Percentiles rank a stretch among this genome's conserved stretches.
Conservation (phyloP, 2,113 vertebrate genomes). For the Physeter macrocephalus region DNA sequence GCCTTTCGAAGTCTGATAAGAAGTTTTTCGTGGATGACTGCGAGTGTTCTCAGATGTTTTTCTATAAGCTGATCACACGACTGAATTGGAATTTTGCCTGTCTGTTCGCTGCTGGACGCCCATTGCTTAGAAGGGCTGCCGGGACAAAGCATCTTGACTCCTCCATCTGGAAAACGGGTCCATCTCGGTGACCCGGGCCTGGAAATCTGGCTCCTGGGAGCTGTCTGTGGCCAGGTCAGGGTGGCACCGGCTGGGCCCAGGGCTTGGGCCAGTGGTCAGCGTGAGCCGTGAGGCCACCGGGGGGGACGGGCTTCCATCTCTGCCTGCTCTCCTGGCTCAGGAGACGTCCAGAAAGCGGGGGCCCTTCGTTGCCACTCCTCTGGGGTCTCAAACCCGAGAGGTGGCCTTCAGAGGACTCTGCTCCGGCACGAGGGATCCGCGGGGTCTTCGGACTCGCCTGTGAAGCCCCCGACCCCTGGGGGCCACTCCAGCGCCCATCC, state of each 20-base stretch:
- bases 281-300: background rate
- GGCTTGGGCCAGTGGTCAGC: background rate
- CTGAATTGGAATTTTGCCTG: background rate
- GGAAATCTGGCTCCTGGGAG: background rate
- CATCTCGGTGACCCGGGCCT: background rate
- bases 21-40: background rate
- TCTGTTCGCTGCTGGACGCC: background rate
- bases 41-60: background rate
- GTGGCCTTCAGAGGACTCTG: background rate
- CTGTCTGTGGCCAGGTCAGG: background rate
- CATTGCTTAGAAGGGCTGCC: accelerated
- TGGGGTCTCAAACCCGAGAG: background rate
- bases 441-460: too few species aligned
- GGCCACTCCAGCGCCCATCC: too few species aligned
- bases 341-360: background rate
- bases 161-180: background rate
- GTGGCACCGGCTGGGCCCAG: background rate
- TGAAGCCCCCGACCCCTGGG: background rate
- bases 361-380: background rate
- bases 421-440: background rate
- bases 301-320: background rate
- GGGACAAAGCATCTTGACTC: background rate
- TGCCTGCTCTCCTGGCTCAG: too few species aligned
- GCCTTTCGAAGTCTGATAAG: conserved; percentile 5
- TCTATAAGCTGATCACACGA: background rate